Conservation (phyloP, 1,140 invertebrate genomes). For the Eufriesea mexicana region DNA sequence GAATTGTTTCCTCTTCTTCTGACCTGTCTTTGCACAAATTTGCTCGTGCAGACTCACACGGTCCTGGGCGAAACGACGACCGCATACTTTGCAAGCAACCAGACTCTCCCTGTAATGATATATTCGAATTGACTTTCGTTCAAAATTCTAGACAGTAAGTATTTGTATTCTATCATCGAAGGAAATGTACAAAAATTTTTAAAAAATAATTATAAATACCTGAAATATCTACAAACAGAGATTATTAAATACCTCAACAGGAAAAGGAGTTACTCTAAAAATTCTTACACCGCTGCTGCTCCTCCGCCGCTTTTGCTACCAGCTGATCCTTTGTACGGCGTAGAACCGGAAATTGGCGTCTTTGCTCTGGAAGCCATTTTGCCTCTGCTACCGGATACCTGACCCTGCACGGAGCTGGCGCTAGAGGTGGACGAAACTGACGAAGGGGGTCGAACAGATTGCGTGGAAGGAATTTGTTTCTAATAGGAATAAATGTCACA, state of each 20-base stretch:
- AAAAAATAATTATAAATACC: neutral
- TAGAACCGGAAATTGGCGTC: constrained; percentile 27
- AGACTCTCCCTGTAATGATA: constrained; percentile 76
- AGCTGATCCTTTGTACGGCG: constrained; percentile 37
- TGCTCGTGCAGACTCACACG: constrained; percentile 90
- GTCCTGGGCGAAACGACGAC: constrained; percentile 89
- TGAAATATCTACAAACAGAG: neutral
- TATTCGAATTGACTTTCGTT: no score
- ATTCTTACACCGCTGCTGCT: constrained; percentile 29
- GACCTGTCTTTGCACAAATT: constrained; percentile 89
- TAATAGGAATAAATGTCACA: constrained; percentile 22
- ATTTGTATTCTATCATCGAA: neutral
- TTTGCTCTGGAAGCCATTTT: constrained; percentile 68
- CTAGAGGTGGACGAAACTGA: constrained; percentile 61
- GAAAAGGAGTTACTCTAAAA: neutral
- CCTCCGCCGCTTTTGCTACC: constrained; percentile 7
- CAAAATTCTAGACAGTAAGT: no score
- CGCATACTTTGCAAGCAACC: constrained; percentile 85
- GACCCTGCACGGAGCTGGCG: constrained; percentile 43
- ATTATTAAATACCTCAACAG: neutral
- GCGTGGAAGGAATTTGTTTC: constrained; percentile 57
- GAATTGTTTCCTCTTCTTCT: constrained; percentile 93
- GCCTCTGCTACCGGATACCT: constrained; percentile 47
- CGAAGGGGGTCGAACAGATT: constrained; percentile 54
- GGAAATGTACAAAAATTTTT: no score